Evolutionary conservation across 2,888 invertebrate species (phyloP), one percentile per base, ranked within the genome.

Genomic region (Pseudoips prasinana): DNA sequence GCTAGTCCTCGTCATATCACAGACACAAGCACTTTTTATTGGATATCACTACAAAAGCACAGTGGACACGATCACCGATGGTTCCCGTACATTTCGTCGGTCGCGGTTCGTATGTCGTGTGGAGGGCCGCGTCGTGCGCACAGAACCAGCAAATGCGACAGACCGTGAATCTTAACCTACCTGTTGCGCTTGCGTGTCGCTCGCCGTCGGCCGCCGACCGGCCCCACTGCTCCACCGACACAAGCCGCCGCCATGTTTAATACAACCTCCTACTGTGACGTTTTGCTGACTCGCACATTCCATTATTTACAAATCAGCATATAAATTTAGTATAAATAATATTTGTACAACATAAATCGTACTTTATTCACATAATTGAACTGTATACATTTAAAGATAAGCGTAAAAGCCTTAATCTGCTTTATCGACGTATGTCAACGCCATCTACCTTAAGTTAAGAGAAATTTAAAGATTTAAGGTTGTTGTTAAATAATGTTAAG

Each of bases 111-210:
- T 66, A 56, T 56, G 65, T 62, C 58, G 64, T 57, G 57, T 52
- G 66, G 68, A 65, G 73, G 75, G 78, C 73, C 73, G 78, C 78
- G 76, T 72, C 70, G 73, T 75, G 76, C 77, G 74, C 84, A 76
- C 71, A 76, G 79, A 71, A 77, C 74, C 73, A 76, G 69, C 84
- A 82, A 86, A 79, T 85, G 86, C 86, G 82, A 68, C 79, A 69
- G 84, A 86, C 73, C 88, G 84, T 87, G 73, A 84, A 85, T 73
- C 72, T 76, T 87, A 86, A 86, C 88, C 86, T 87, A 87, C 86
- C 88, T 87, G 86, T 69, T 69, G 76, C 83, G 85, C 79, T 83
- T 82, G 87, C 88, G 87, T 88, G 88, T 88, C 84, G 75, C 65
- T 63, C 51, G 59, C 50, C 68, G 54, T 67, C 57, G 36, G 47